Base-by-base conservation (phyloP, 2,797 vertebrate genomes). In the Neomorphus geoffroyi region DNA sequence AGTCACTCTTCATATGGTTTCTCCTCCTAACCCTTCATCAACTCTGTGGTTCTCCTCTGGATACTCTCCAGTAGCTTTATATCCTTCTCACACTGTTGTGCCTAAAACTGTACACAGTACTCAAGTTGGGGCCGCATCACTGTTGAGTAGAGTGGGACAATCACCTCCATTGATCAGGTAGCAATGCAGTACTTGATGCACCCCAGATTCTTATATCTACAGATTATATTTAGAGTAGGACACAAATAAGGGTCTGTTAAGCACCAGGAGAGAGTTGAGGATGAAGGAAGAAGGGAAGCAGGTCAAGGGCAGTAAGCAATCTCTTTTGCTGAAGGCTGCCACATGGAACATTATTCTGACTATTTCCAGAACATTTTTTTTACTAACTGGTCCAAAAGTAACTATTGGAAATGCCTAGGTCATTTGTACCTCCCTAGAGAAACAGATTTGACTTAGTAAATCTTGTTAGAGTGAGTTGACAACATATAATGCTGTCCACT, bases 231-330 rank as follows among this genome's bases (percentile, higher is more conserved):
- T 56, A 27, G 43, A 60, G 23, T 28, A 61, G 27, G 78, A 32
- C 22, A 61, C 54, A 13, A 11, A 7, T 66, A 80, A 73, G 18
- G 22, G 15, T 10, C 46, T 58, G 9, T 6, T 46, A 61, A 83
- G 18, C 16, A 57, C 8, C 4, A 21, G 41, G 33, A 53, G 5
- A 32, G 4, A 2, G 0, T 6, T 70, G 24, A 4, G n/a, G 4
- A 32, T 51, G 19, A 43, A 12, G 18, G 24, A 90, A 35, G 17
- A 87, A 87, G 39, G 19, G 57, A 85, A 85, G 6, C 1, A 41
- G 13, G 23, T 30, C 2, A 1, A 57, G 18, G 22, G 30, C 50
- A 88, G 45, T 83, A 54, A 83, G 8, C 33, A 27, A 23, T 27
- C 3, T 46, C 30, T 86, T 2, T 0, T 50, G n/a, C 27, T 65